A percentile compares a stretch with the other conserved stretches of the same genome.
Conservation (phyloP, 2,113 vertebrate species). For the Fulica atra region DNA sequence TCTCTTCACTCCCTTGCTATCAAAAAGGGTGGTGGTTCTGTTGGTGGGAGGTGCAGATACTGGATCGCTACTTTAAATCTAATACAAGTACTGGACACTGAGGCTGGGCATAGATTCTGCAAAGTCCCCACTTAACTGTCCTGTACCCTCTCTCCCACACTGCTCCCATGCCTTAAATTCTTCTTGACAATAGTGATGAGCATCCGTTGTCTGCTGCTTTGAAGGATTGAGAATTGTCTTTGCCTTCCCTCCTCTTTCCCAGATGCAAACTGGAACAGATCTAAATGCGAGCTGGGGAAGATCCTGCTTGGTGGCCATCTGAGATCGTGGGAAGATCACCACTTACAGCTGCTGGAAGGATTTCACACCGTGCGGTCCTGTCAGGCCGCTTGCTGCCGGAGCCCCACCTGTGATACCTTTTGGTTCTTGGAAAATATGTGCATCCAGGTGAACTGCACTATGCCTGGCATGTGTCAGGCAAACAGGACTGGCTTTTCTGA, state of each 20-base stretch:
- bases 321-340: constrained; percentile 60
- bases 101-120: background rate
- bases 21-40: background rate
- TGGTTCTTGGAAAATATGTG: constrained; percentile 79
- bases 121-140: background rate
- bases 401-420: constrained; percentile 73
- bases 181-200: background rate
- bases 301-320: constrained; percentile 64
- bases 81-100: background rate
- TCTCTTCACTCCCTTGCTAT: background rate
- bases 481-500: constrained; percentile 50
- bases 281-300: constrained; percentile 57
- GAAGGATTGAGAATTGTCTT: constrained; percentile 31
- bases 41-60: background rate
- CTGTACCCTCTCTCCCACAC: accelerated
- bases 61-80: background rate
- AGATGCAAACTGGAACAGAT: constrained; percentile 72
- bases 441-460: constrained; percentile 75
- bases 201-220: background rate
- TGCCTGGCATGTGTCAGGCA: constrained; percentile 57
- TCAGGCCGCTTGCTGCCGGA: constrained; percentile 76
- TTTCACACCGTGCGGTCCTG: constrained; percentile 71
- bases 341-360: constrained; percentile 68
- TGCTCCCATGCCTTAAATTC: background rate
- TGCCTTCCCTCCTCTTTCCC: constrained; percentile 26